Percentiles rank a stretch among this genome's conserved stretches.
These are phyloP conservation scores for Pecten maximus DNA, from an alignment of 2,888 invertebrate species.

Conservation along the genomic window DNA sequence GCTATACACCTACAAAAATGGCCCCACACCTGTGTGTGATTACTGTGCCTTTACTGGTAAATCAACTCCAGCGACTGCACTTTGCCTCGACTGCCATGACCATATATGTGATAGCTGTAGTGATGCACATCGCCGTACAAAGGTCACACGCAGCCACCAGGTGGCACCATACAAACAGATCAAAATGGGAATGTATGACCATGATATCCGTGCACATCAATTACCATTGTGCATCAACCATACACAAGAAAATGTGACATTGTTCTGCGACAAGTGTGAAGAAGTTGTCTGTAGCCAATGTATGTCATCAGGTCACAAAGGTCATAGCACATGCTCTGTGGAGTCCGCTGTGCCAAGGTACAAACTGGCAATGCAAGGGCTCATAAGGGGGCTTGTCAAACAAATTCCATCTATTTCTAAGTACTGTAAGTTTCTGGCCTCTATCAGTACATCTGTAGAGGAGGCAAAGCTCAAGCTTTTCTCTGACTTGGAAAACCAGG, in stretches of 20 bases:
- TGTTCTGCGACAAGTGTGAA: constrained; percentile 73
- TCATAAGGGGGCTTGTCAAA: constrained; percentile 66
- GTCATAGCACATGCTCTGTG: constrained; percentile 63
- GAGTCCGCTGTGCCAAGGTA: constrained; percentile 63
- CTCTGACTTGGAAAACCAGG: constrained; percentile 66
- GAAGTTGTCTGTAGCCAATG: constrained; percentile 73
- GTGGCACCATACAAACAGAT: constrained; percentile 73
- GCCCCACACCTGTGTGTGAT: constrained; percentile 66
- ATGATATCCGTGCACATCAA: constrained; percentile 72
- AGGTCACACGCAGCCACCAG: constrained; percentile 76
- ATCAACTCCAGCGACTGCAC: constrained; percentile 59
- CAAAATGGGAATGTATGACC: constrained; percentile 73
- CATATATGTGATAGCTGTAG: constrained; percentile 76
- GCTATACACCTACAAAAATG: constrained; percentile 68
- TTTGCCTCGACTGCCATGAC: constrained; percentile 78
- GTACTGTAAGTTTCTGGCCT: constrained; percentile 68
- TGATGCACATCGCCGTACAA: constrained; percentile 75
- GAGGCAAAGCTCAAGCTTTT: constrained; percentile 58
- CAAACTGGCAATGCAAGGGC: constrained; percentile 61
- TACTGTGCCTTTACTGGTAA: constrained; percentile 75
- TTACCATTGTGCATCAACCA: constrained; percentile 67
- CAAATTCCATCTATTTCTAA: constrained; percentile 68
- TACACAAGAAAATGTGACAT: constrained; percentile 55
- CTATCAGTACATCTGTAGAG: constrained; percentile 66
- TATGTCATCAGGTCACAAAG: constrained; percentile 64